Base-by-base conservation (phyloP, 2,888 invertebrate species). In the Neocrepidodera transversa region DNA sequence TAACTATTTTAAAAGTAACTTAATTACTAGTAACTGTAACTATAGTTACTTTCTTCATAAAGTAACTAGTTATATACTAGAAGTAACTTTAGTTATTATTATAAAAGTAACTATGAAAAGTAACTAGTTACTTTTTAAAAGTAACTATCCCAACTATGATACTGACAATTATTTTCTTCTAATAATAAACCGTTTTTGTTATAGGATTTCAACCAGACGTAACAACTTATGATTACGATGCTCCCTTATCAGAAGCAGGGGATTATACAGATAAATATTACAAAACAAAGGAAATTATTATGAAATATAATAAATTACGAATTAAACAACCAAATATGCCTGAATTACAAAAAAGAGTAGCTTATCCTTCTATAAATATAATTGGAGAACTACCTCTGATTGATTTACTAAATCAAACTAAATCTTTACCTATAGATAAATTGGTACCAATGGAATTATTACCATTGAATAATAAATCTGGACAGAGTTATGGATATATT, bases 161-260 rank as follows among this genome's bases (percentile, higher is more conserved):
- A 18, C 11, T 14, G 5, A 14, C 2, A 14, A 13, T 11, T 17
- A n/a, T 53, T 50, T 60, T 51, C 47, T 23, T 23, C 40, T 51
- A n/a, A n/a, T n/a, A n/a, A n/a, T n/a, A n/a, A n/a, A n/a, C n/a
- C n/a, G n/a, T n/a, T 56, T 47, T 14, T 50, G 50, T 56, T 63
- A 42, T 54, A 63, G 74, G 70, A 4, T 77, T 66, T 63, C 72
- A 74, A 51, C 75, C 81, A 1, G 78, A 77, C 62, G 78, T 79
- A 11, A 79, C 79, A 0, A 82, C 81, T 62, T 82, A 82, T 60
- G 82, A 82, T 75, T 79, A 95, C 74, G 94, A 96, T 76, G 92
- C 95, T 0, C 96, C 96, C 0, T 80, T 97, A 67, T 85, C 84
- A 3, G 97, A 97, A 80, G 89, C 92, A 48, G 96, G 96, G 1